Percentiles rank a stretch among this genome's conserved stretches.
Conservation (phyloP, 2,888 invertebrate species). For the Brenthis ino region DNA sequence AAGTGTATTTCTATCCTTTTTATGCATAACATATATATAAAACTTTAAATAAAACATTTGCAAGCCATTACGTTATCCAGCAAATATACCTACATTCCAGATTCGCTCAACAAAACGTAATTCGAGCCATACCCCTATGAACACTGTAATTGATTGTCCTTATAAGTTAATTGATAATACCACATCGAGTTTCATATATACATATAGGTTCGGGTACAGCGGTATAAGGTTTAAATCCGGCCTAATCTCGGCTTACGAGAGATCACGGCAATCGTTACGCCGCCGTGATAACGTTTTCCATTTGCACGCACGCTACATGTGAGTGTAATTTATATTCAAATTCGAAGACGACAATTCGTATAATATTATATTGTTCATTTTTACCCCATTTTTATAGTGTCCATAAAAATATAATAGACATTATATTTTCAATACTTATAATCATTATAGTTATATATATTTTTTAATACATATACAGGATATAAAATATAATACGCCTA, state of each 20-base stretch:
- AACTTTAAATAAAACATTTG: no score
- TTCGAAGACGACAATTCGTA: conserved; percentile 18
- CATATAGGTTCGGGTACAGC: conserved; percentile 21
- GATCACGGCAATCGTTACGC: conserved; percentile 67
- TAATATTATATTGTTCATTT: conserved; percentile 14
- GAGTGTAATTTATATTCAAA: conserved; percentile 27
- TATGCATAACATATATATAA: no score
- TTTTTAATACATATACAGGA: no score
- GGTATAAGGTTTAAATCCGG: conserved; percentile 49
- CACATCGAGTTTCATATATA: conserved; percentile 23
- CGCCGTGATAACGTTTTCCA: conserved; percentile 63
- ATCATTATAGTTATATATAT: no score
- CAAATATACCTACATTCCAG: neutral
- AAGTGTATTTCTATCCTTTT: no score
- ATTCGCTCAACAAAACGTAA: neutral
- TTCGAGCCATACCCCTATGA: conserved; percentile 3
- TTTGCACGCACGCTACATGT: conserved; percentile 51
- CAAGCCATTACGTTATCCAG: no score
- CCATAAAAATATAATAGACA: no score
- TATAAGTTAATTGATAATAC: conserved; percentile 31
- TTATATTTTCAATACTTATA: no score
- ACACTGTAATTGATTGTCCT: conserved; percentile 18
- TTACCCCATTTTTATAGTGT: neutral
- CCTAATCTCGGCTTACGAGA: conserved; percentile 73
- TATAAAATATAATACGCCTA: no score